These are phyloP conservation scores for Neuroscelio doddi DNA, from an alignment of 2,888 invertebrate genomes.

Conservation along the genomic window DNA sequence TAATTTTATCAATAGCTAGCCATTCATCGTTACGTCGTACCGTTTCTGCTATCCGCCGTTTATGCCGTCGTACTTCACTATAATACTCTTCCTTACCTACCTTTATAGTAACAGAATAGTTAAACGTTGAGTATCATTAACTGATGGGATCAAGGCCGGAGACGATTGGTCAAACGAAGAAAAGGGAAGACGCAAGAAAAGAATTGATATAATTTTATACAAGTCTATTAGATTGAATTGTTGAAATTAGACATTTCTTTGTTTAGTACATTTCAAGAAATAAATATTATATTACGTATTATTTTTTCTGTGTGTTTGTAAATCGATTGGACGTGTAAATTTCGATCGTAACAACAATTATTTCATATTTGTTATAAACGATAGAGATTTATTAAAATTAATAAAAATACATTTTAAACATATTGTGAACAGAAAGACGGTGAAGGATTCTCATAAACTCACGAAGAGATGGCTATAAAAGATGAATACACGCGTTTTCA, in stretches of 20 bases:
- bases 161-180: not conserved
- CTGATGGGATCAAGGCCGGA: slow-evolving; percentile 1
- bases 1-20: slow-evolving; percentile 65
- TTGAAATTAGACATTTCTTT: too few relatives aligned
- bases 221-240: not conserved
- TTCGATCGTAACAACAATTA: too few relatives aligned
- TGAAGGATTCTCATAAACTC: slow-evolving; percentile 4
- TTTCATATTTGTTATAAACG: too few relatives aligned
- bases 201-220: slow-evolving; percentile 2
- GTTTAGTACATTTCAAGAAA: too few relatives aligned
- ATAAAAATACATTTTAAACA: too few relatives aligned
- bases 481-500: slow-evolving; percentile 44
- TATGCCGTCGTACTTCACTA: slow-evolving; percentile 21
- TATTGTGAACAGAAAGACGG: not conserved
- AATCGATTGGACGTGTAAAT: too few relatives aligned
- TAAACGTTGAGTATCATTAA: slow-evolving; percentile 22
- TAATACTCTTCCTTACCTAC: slow-evolving; percentile 39
- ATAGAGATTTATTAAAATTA: too few relatives aligned
- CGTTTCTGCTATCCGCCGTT: slow-evolving; percentile 25
- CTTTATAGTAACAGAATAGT: slow-evolving; percentile 29
- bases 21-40: slow-evolving; percentile 36
- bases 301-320: too few relatives aligned
- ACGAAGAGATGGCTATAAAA: slow-evolving; percentile 28
- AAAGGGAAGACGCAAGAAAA: not conserved
- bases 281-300: too few relatives aligned